Percentiles rank a stretch among this genome's conserved stretches.
Evolutionary conservation across 2,797 vertebrate genomes (phyloP).

Genomic region (Tinamus major): DNA sequence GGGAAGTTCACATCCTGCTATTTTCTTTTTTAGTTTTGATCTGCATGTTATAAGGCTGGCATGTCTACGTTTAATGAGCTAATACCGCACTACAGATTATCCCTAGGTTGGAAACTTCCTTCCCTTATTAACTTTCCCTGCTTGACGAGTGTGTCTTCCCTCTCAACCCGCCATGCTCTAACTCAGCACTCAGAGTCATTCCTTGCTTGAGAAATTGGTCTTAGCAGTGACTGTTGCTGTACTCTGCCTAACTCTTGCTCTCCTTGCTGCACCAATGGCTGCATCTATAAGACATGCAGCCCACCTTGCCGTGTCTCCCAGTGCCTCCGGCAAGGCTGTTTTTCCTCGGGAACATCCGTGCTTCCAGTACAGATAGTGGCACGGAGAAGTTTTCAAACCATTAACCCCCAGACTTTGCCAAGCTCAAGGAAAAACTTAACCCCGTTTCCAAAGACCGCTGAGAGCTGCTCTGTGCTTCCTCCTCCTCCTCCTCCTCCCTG

Average conservation of each 20-base stretch:
- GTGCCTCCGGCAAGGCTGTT: background rate
- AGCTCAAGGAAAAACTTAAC: background rate
- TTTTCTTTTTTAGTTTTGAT: constrained; percentile 25
- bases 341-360: background rate
- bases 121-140: constrained; percentile 15
- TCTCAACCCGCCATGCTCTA: background rate
- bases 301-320: background rate
- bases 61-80: constrained; percentile 34
- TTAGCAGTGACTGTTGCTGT: background rate
- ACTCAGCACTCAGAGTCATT: constrained; percentile 8
- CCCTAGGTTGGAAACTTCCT: background rate
- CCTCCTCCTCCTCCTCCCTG: background rate
- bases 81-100: constrained; percentile 1
- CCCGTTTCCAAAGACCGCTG: background rate
- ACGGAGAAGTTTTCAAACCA: background rate
- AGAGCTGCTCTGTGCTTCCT: background rate
- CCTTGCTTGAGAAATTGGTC: constrained; percentile 17
- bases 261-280: background rate
- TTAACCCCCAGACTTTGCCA: background rate
- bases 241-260: background rate
- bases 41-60: constrained; percentile 70
- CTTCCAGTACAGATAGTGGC: constrained; percentile 31
- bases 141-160: constrained; percentile 40
- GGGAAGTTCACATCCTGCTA: background rate
- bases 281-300: rapidly evolving